Conservation (phyloP, 2,797 vertebrate species). For the Crenichthys baileyi region DNA sequence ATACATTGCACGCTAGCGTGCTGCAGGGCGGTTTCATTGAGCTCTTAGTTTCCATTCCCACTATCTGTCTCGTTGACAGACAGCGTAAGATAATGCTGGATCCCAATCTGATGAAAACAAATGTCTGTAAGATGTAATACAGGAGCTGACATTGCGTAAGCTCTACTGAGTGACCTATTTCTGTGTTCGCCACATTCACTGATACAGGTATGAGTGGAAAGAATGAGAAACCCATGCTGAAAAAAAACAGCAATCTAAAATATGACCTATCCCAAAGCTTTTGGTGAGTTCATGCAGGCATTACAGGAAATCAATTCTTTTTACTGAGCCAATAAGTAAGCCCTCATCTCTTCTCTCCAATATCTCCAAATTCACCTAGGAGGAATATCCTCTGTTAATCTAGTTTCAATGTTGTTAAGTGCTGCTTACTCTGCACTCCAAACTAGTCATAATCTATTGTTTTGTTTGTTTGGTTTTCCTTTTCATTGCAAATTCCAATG, state of each 20-base stretch:
- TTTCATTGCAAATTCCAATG: constrained; percentile 70
- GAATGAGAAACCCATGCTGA: constrained; percentile 14
- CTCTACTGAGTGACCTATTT: constrained; percentile 65
- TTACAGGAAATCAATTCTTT: constrained; percentile 53
- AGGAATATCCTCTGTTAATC: constrained; percentile 76
- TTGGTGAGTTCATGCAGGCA: constrained; percentile 29
- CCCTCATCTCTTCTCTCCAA: constrained; percentile 48
- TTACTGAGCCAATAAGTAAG: constrained; percentile 41
- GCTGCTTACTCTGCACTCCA: constrained; percentile 56
- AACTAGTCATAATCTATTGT: constrained; percentile 70
- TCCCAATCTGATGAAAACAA: constrained; percentile 60
- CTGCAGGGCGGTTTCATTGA: constrained; percentile 30
- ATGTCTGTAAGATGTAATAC: constrained; percentile 54
- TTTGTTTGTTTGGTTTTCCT: constrained; percentile 64
- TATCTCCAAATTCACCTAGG: constrained; percentile 71
- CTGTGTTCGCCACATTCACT: constrained; percentile 37
- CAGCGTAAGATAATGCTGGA: constrained; percentile 36
- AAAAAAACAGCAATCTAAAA: constrained; percentile 22
- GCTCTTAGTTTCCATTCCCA: constrained; percentile 53
- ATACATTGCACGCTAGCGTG: constrained; percentile 49
- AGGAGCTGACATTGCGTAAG: constrained; percentile 43
- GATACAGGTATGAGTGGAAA: constrained; percentile 47
- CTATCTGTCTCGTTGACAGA: constrained; percentile 49
- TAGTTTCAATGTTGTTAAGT: constrained; percentile 67
- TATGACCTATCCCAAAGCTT: constrained; percentile 49